Conservation (phyloP, 1,140 invertebrate species). For the Drosophila melanica region DNA sequence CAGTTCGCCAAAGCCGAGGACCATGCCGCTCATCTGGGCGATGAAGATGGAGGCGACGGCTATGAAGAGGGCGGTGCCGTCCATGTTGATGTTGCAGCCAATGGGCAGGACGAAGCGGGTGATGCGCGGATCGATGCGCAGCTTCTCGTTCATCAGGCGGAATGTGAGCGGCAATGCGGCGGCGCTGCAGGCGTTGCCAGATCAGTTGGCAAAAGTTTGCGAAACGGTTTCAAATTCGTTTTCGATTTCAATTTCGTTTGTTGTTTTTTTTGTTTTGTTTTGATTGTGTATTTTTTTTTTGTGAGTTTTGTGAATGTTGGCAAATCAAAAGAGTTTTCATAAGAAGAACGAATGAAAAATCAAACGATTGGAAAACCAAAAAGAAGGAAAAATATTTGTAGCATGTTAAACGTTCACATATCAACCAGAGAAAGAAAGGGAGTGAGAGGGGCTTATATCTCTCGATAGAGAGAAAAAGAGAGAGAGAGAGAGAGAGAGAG, state of each 20-base stretch:
- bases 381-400: conserved; percentile 78
- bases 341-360: conserved; percentile 53
- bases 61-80: conserved; percentile 96
- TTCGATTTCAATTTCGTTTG: conserved; percentile 36
- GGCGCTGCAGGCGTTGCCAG: conserved; percentile 87
- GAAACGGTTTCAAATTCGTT: conserved; percentile 16
- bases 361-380: conserved; percentile 59
- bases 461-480: conserved; percentile 22
- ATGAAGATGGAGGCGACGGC: conserved; percentile 95
- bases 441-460: conserved; percentile 26
- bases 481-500: conserved; percentile 35
- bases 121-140: conserved; percentile 94
- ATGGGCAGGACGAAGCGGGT: conserved; percentile 96
- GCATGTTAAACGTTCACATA: conserved; percentile 43
- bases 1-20: conserved; percentile 90
- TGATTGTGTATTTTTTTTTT: conserved; percentile 39
- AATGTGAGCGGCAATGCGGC: conserved; percentile 98
- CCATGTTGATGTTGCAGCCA: conserved; percentile 96
- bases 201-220: conserved; percentile 8
- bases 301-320: conserved; percentile 41
- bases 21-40: conserved; percentile 94
- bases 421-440: conserved; percentile 42
- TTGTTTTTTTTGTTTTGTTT: conserved; percentile 30
- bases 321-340: conserved; percentile 48
- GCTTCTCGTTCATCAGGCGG: conserved; percentile 95